These are phyloP conservation scores for Eurosta solidaginis DNA, from an alignment of 1,140 invertebrate species.

Conservation along the genomic window DNA sequence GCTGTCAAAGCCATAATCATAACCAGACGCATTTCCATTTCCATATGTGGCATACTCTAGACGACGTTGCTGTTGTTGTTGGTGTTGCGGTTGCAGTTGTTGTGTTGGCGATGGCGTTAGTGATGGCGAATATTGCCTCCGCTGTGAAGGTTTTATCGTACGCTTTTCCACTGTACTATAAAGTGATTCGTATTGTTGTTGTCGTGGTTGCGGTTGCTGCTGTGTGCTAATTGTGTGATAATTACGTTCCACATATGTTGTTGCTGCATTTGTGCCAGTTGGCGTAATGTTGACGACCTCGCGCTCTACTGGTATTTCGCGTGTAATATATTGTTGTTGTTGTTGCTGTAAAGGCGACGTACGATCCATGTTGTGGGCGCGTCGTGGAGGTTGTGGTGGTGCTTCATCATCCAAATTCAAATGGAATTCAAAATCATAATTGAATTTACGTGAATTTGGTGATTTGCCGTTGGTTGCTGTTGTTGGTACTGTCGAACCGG, in stretches of 20 bases:
- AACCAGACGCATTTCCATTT: constrained; percentile 34
- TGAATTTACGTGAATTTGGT: constrained; percentile 42
- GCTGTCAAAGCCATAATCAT: constrained; percentile 32
- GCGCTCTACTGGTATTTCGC: constrained; percentile 40
- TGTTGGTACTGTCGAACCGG: not conserved
- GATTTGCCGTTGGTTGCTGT: not conserved
- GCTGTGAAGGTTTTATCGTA: constrained; percentile 15
- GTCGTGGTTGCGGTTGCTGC: constrained; percentile 23
- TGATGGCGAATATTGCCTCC: constrained; percentile 28
- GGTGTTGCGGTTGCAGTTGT: too few relatives aligned
- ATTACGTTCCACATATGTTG: constrained; percentile 54
- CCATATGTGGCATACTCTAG: constrained; percentile 34
- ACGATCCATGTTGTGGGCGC: constrained; percentile 39
- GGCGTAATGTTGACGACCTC: constrained; percentile 27
- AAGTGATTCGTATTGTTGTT: constrained; percentile 33
- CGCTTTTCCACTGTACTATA: constrained; percentile 27
- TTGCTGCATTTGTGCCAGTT: not conserved
- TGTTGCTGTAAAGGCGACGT: constrained; percentile 40
- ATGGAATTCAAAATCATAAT: constrained; percentile 55
- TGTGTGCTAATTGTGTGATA: constrained; percentile 56
- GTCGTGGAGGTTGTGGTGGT: constrained; percentile 8
- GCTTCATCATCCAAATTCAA: constrained; percentile 48
- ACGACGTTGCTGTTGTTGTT: constrained; percentile 14
- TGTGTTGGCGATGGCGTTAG: not conserved
- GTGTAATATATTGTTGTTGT: constrained; percentile 43